Percentiles rank a stretch among this genome's conserved stretches.
phyloP scores from a whole-genome alignment of 2,113 vertebrate species.

The Stegostoma tigrinum region DNA sequence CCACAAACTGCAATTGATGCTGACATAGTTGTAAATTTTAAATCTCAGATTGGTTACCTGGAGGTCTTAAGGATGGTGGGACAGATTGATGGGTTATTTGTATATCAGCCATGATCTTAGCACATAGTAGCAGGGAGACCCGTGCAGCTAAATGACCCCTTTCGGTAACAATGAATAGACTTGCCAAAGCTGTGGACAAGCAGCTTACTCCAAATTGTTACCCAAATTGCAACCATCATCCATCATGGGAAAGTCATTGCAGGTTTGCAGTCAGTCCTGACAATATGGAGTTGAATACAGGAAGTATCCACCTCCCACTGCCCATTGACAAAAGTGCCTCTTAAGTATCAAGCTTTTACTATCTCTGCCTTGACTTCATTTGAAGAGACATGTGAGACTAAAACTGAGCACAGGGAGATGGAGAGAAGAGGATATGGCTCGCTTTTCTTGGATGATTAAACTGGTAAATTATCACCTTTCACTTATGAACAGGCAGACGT shows the following conservation, averaged over 20 bases:
- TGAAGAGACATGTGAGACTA: background rate
- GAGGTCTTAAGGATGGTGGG: background rate
- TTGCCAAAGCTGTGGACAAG: background rate
- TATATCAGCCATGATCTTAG: background rate
- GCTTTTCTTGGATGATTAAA: slow-evolving; percentile 4
- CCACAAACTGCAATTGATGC: background rate
- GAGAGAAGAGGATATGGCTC: background rate
- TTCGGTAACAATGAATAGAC: background rate
- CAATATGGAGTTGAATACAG: background rate
- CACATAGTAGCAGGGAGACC: background rate
- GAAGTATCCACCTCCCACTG: background rate
- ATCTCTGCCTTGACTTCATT: background rate
- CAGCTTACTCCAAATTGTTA: background rate
- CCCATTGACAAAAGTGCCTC: background rate
- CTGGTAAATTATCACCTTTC: slow-evolving; percentile 26
- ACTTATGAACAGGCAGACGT: background rate
- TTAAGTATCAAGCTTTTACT: background rate
- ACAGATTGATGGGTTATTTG: background rate
- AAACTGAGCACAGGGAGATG: background rate
- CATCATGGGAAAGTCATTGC: background rate
- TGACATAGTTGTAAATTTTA: background rate
- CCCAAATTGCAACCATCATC: background rate
- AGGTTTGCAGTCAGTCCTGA: background rate
- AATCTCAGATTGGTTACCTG: background rate
- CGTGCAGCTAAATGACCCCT: background rate